phyloP scores from a whole-genome alignment of 2,113 vertebrate species.

The Chaenocephalus aceratus region DNA sequence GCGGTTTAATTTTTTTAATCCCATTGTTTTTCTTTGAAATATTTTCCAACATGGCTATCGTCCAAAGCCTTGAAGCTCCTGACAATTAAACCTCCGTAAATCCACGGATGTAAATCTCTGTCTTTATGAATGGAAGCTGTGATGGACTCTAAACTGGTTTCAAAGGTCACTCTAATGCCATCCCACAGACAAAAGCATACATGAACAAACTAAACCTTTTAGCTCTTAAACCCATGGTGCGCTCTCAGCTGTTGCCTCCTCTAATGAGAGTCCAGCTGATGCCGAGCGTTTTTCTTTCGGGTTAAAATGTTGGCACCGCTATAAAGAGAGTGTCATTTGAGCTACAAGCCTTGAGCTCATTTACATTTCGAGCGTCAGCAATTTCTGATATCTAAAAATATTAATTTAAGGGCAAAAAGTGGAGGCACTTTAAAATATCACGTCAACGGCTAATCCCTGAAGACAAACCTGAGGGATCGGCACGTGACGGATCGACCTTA shows the following conservation, averaged over 20 bases:
- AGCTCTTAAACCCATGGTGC: slow-evolving; percentile 48
- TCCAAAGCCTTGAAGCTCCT: slow-evolving; percentile 9
- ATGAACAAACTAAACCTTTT: slow-evolving; percentile 53
- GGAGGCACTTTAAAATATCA: slow-evolving; percentile 35
- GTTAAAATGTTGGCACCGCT: slow-evolving; percentile 49
- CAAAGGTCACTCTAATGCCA: slow-evolving; percentile 37
- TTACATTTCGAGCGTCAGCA: slow-evolving; percentile 42
- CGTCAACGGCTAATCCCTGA: slow-evolving; percentile 58
- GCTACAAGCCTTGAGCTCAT: slow-evolving; percentile 22
- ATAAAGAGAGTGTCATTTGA: slow-evolving; percentile 54
- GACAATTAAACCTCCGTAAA: slow-evolving; percentile 37
- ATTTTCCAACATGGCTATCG: slow-evolving; percentile 7
- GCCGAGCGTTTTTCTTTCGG: slow-evolving; percentile 17
- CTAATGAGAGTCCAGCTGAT: slow-evolving; percentile 51
- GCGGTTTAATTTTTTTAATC: slow-evolving; percentile 2
- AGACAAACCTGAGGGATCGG: slow-evolving; percentile 46
- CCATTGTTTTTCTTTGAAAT: slow-evolving; percentile 38
- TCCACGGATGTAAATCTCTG: slow-evolving; percentile 29
- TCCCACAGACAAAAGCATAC: slow-evolving; percentile 27
- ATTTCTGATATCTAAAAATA: slow-evolving; percentile 67
- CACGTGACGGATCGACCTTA: slow-evolving; percentile 66
- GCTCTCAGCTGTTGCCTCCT: slow-evolving; percentile 64
- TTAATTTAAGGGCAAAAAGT: slow-evolving; percentile 49
- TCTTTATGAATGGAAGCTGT: slow-evolving; percentile 48
- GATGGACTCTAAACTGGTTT: slow-evolving; percentile 16